Conservation (phyloP, 2,113 vertebrate species). For the Pterocles gutturalis region DNA sequence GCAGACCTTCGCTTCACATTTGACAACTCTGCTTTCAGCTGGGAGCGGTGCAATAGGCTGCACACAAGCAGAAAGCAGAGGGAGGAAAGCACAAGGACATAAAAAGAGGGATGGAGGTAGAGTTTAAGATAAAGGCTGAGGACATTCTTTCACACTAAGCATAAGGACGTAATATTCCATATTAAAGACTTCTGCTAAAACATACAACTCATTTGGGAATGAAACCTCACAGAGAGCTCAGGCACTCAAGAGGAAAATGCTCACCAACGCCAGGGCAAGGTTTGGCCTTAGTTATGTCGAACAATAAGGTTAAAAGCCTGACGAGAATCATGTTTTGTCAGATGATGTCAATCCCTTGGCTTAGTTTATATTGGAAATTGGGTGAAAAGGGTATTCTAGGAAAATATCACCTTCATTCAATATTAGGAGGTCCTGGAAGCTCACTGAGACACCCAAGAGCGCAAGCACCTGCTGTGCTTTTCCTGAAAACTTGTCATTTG, state of each 20-base stretch:
- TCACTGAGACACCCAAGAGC: neutral
- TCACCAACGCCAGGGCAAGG: neutral
- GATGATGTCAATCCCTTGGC: neutral
- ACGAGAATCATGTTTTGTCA: neutral
- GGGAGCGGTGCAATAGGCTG: neutral
- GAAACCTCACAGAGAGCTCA: neutral
- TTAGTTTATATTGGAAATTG: neutral
- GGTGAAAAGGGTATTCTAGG: neutral
- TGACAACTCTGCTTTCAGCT: neutral
- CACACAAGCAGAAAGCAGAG: neutral
- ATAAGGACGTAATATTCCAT: neutral
- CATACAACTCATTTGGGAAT: neutral
- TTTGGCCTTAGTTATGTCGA: neutral
- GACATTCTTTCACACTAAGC: neutral
- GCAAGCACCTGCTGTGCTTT: constrained; percentile 21
- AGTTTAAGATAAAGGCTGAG: neutral
- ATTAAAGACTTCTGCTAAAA: neutral
- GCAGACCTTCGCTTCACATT: neutral
- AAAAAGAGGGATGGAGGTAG: neutral
- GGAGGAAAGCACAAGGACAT: neutral
- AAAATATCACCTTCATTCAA: neutral
- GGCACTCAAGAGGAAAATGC: neutral
- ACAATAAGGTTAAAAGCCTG: neutral
- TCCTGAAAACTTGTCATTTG: constrained; percentile 15
- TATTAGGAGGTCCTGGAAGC: neutral